Evolutionary conservation across 2,113 vertebrate species (phyloP).

Genomic region (Crotalus horridus): DNA sequence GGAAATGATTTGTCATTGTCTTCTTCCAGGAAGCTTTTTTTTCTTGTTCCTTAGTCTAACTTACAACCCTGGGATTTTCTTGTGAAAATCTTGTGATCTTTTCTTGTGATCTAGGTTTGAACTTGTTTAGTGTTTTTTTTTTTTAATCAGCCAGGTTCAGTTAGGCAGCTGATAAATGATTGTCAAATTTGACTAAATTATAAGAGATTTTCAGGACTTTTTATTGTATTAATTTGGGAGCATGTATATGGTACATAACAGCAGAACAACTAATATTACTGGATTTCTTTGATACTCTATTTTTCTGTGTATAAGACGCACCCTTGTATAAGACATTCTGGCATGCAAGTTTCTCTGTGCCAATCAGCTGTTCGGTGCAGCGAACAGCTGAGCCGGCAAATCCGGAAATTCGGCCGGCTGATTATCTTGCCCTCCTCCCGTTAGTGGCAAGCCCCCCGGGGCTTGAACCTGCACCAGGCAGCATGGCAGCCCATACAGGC

Average conservation of each 20-base stretch:
- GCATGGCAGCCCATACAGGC: too few relatives aligned
- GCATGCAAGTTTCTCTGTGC: too few relatives aligned
- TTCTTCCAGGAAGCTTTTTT: neutral
- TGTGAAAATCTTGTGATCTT: neutral
- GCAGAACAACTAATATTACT: neutral
- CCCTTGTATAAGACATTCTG: too few relatives aligned
- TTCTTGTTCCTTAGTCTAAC: neutral
- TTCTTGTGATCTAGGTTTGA: neutral
- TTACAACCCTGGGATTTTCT: neutral
- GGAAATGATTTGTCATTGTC: neutral
- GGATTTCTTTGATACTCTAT: neutral
- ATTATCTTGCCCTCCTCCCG: too few relatives aligned
- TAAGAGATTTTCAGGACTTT: neutral
- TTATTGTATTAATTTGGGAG: neutral
- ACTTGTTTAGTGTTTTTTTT: neutral
- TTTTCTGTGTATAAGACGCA: too few relatives aligned
- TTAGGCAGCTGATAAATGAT: neutral
- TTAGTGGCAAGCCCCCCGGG: too few relatives aligned
- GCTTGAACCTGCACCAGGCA: too few relatives aligned
- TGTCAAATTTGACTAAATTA: neutral
- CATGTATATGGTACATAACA: neutral
- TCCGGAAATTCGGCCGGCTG: too few relatives aligned
- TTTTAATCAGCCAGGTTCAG: neutral
- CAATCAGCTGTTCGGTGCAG: too few relatives aligned
- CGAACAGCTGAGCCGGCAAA: too few relatives aligned